Base-by-base conservation (phyloP, 2,113 vertebrate species). In the Morone saxatilis region DNA sequence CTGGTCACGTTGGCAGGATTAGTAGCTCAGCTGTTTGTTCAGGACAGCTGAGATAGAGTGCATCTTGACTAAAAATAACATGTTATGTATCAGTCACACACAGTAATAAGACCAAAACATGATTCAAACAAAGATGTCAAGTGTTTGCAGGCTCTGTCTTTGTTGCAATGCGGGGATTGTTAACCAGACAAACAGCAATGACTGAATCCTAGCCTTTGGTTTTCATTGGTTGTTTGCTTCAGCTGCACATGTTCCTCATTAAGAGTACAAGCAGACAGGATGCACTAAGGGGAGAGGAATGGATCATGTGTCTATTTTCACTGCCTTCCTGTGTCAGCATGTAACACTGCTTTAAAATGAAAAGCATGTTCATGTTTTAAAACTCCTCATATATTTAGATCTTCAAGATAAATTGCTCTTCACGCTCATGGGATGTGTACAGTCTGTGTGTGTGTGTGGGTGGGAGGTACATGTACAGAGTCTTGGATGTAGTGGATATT, bases 201-300 rank as follows among this genome's bases (percentile, higher is more conserved):
- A 85, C 84, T 91, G 83, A 84, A 84, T 76, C 61, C 75, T 83
- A 68, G 78, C 45, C 22, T 81, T 75, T 80, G 81, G 19, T 91
- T 94, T 70, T 92, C 92, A 95, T 94, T 94, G 93, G 91, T 82
- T 82, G 79, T 79, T 56, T 71, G 80, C 82, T 88, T 80, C 65
- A 71, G 83, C 84, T 82, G 89, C 93, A 95, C 93, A 93, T 94
- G 94, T 93, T 95, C 86, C 89, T 93, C 86, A 94, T 94, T 95
- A 95, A 77, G 88, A 60, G 72, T 83, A 74, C 63, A 83, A 90
- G 87, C 80, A 90, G 86, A 80, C 86, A 91, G 90, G 91, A 90
- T 89, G 85, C 77, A 78, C 72, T 63, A 68, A 85, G 83, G 82
- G 81, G 85, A 76, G 84, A 81, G 85, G 84, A 88, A 86, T 86